Evolutionary conservation across 1,140 invertebrate genomes (phyloP).

Genomic region (Laodelphax striatellus): DNA sequence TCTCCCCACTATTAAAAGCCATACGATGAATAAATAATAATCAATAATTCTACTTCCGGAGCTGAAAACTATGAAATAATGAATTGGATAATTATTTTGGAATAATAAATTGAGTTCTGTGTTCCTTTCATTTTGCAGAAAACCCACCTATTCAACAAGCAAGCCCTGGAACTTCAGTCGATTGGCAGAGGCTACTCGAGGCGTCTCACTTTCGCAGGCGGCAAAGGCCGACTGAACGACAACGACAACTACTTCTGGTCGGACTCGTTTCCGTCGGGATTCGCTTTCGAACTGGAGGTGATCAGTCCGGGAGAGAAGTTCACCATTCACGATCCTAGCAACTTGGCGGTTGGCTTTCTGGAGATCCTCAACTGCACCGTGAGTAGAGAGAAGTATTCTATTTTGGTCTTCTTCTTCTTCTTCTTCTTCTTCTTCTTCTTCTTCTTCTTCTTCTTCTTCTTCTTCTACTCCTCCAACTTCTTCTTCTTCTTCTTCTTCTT

Average conservation of each 20-base stretch:
- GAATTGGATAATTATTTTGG: too few relatives aligned
- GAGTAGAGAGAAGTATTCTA: too few relatives aligned
- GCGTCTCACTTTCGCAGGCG: constrained; percentile 56
- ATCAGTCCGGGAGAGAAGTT: constrained; percentile 58
- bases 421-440: too few relatives aligned
- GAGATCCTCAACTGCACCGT: constrained; percentile 49
- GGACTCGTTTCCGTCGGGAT: constrained; percentile 58
- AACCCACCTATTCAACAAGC: constrained; percentile 43
- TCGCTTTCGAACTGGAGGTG: constrained; percentile 55
- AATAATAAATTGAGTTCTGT: too few relatives aligned
- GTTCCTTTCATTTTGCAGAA: constrained; percentile 1
- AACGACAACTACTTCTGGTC: constrained; percentile 66
- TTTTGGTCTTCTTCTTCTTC: too few relatives aligned
- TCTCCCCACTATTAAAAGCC: too few relatives aligned
- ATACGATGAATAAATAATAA: too few relatives aligned
- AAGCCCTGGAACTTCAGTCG: constrained; percentile 48
- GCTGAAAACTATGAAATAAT: too few relatives aligned
- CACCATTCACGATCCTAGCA: constrained; percentile 49
- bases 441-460: too few relatives aligned
- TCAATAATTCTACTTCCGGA: too few relatives aligned
- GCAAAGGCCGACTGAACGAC: constrained; percentile 46
- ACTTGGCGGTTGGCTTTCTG: constrained; percentile 45
- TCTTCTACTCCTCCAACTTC: too few relatives aligned
- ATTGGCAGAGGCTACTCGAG: constrained; percentile 64
- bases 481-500: too few relatives aligned